phyloP scores from a whole-genome alignment of 1,140 invertebrate genomes.

The Stenopsyche tienmushanensis region DNA sequence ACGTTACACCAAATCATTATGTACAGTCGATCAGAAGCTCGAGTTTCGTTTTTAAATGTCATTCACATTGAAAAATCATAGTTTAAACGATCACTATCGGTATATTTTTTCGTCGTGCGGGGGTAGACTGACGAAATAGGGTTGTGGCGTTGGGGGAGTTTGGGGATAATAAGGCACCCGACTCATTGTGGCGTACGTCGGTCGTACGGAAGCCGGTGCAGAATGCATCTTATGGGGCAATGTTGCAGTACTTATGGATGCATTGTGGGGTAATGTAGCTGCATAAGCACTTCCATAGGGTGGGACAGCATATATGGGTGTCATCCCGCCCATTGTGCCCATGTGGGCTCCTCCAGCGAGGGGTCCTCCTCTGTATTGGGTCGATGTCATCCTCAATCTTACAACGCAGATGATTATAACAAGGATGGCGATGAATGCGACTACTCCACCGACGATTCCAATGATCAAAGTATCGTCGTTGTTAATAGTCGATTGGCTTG shows the following conservation, averaged over 20 bases:
- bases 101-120: conserved; percentile 58
- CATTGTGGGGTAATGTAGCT: conserved; percentile 50
- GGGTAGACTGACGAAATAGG: conserved; percentile 56
- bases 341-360: conserved; percentile 58
- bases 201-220: conserved; percentile 57
- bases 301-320: conserved; percentile 54
- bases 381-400: conserved; percentile 65
- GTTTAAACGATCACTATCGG: no score
- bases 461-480: conserved; percentile 91
- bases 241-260: conserved; percentile 58
- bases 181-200: conserved; percentile 52
- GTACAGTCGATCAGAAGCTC: no score
- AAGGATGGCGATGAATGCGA: conserved; percentile 84
- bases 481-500: conserved; percentile 61
- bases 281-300: conserved; percentile 57
- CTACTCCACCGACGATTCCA: conserved; percentile 87
- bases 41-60: no score
- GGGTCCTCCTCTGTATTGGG: conserved; percentile 67
- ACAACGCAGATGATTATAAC: conserved; percentile 88
- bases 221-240: conserved; percentile 62
- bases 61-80: no score
- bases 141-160: conserved; percentile 47
- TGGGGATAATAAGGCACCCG: conserved; percentile 48
- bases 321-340: conserved; percentile 56
- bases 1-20: no score